Evolutionary conservation across 2,888 invertebrate species (phyloP).

Genomic region (Blastobasis lacticolella): DNA sequence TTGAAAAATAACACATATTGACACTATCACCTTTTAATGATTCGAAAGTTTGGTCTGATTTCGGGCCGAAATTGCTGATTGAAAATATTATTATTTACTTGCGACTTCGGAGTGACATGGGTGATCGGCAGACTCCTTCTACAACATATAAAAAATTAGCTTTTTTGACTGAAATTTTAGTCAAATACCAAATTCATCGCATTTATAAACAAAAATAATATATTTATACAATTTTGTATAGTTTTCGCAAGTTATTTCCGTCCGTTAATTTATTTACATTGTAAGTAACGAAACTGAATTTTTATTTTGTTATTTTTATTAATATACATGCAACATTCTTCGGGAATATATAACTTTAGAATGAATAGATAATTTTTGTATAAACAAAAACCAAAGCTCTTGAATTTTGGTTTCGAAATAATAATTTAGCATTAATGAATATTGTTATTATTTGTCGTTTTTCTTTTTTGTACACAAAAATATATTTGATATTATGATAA

Average conservation of each 20-base stretch:
- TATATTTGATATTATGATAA: too few relatives aligned
- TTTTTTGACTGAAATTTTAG: too few relatives aligned
- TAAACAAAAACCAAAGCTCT: conserved; percentile 9
- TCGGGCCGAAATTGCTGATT: too few relatives aligned
- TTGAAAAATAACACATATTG: too few relatives aligned
- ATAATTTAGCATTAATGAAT: neutral
- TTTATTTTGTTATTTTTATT: conserved; percentile 7
- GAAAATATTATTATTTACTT: too few relatives aligned
- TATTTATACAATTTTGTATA: conserved; percentile 2
- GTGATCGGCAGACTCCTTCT: too few relatives aligned
- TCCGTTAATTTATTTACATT: conserved; percentile 27
- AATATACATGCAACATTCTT: conserved; percentile 6
- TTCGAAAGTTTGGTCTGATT: too few relatives aligned
- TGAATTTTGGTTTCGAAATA: conserved; percentile 1
- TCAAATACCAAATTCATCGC: too few relatives aligned
- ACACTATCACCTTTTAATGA: too few relatives aligned
- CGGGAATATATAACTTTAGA: conserved; percentile 5
- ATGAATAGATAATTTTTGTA: neutral
- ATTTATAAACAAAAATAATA: too few relatives aligned
- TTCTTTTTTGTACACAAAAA: neutral
- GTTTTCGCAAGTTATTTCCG: conserved; percentile 23
- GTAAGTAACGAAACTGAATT: conserved; percentile 5
- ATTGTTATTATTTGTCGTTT: neutral
- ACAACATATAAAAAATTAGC: too few relatives aligned
- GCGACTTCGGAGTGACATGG: too few relatives aligned